These are phyloP conservation scores for Guaruba guarouba DNA, from an alignment of 2,113 vertebrate species.

Conservation along the genomic window DNA sequence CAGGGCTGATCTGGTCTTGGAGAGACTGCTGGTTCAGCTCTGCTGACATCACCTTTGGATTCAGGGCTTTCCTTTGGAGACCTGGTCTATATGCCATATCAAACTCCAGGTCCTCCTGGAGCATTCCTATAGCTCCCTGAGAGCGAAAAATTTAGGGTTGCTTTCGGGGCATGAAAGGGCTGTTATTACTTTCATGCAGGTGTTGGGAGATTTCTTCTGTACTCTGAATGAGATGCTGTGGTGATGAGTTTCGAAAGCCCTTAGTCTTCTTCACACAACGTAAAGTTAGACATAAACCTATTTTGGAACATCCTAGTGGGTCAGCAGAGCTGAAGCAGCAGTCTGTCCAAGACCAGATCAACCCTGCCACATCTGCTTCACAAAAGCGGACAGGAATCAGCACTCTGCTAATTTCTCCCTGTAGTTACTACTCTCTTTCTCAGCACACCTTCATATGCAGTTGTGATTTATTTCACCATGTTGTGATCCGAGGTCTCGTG, in stretches of 20 bases:
- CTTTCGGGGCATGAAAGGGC: not conserved
- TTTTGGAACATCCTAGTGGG: accelerated
- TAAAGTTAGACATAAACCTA: not conserved
- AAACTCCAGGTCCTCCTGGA: not conserved
- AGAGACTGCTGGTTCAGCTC: not conserved
- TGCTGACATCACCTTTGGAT: not conserved
- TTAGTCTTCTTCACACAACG: not conserved
- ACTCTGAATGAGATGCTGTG: not conserved
- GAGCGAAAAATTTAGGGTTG: not conserved
- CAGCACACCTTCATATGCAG: not conserved
- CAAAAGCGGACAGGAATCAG: not conserved
- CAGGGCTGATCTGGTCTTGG: not conserved
- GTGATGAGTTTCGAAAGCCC: not conserved
- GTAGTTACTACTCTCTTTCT: not conserved
- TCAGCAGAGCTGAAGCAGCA: not conserved
- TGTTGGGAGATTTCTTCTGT: not conserved
- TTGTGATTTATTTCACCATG: not conserved
- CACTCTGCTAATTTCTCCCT: not conserved
- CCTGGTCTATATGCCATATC: not conserved
- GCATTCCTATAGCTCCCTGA: not conserved
- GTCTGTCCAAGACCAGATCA: not conserved
- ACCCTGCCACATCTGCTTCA: not conserved
- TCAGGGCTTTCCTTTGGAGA: not conserved
- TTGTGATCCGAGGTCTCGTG: not conserved
- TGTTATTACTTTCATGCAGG: not conserved